Evolutionary conservation across 2,113 vertebrate species (phyloP), one percentile per base, ranked within the genome.

Genomic region (Plectropomus leopardus): DNA sequence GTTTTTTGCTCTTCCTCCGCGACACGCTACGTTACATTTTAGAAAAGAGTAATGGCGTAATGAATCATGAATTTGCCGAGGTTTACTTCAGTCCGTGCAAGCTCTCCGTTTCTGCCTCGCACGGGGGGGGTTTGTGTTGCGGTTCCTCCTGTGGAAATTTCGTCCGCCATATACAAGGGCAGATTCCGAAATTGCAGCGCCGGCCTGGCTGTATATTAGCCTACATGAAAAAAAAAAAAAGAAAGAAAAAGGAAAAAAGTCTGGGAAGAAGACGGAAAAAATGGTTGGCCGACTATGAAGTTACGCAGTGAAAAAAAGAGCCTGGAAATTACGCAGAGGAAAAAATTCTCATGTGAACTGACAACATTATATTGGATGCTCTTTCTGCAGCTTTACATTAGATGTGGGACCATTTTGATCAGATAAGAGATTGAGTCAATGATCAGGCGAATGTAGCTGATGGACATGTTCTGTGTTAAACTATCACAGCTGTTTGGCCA

Each of bases 131-230:
- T 86, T 87, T 73, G 76, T 76, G 85, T 86, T 85, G 93, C 91
- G 84, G 92, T 87, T 88, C 86, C 83, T 93, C 85, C 88, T 73
- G 85, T 90, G 85, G 86, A 93, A 90, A 91, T 87, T 89, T 93
- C 91, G 88, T 94, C 93, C 93, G 93, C 94, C 94, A 95, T 95
- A 92, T 91, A 92, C 92, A 91, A 93, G 92, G 90, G 85, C 90
- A 93, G 92, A 94, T 93, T 94, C 92, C 67, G 70, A 94, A 93
- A 92, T 94, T 94, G 88, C 92, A 90, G 93, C 88, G 82, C 91
- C 92, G 90, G 93, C 87, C 90, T 82, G 36, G 36, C 36, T 40
- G 87, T 86, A 63, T 89, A 85, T 92, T 92, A 89, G 88, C 86
- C 83, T 65, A 89, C 82, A 91, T 83, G 82, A 87, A 66, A 72